These are phyloP conservation scores for Salvelinus fontinalis DNA, from an alignment of 2,113 vertebrate species.

Conservation along the genomic window DNA sequence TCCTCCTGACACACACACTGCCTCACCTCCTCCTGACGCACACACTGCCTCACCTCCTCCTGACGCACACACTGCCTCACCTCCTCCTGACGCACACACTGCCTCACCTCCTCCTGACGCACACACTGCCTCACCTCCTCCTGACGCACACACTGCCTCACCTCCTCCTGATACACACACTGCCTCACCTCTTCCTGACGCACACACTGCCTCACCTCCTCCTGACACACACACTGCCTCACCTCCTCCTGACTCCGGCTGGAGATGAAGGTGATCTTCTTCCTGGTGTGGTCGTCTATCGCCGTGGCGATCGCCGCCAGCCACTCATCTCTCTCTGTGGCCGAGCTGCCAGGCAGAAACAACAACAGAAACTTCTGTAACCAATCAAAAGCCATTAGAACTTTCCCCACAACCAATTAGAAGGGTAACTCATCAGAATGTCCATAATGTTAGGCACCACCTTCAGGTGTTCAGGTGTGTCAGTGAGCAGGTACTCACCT, in stretches of 20 bases:
- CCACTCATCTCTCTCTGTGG: conserved; percentile 95
- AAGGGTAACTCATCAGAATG: background rate
- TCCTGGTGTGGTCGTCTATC: conserved; percentile 94
- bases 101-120: too few relatives aligned
- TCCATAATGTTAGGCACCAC: background rate
- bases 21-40: too few relatives aligned
- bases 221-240: conserved; percentile 13
- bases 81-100: too few relatives aligned
- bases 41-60: too few relatives aligned
- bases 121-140: too few relatives aligned
- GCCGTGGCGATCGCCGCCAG: conserved; percentile 92
- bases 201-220: too few relatives aligned
- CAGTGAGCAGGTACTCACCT: conserved; percentile 73
- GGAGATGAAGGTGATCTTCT: conserved; percentile 92
- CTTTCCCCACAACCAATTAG: background rate
- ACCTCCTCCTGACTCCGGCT: conserved; percentile 94
- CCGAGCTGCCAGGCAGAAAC: conserved; percentile 79
- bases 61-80: too few relatives aligned
- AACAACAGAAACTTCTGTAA: background rate
- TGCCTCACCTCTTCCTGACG: too few relatives aligned
- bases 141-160: too few relatives aligned
- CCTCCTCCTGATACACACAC: too few relatives aligned
- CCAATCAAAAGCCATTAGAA: background rate
- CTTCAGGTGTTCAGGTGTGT: background rate
- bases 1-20: too few relatives aligned